Conservation (phyloP, 1,140 invertebrate species). For the Amyelois transitella region DNA sequence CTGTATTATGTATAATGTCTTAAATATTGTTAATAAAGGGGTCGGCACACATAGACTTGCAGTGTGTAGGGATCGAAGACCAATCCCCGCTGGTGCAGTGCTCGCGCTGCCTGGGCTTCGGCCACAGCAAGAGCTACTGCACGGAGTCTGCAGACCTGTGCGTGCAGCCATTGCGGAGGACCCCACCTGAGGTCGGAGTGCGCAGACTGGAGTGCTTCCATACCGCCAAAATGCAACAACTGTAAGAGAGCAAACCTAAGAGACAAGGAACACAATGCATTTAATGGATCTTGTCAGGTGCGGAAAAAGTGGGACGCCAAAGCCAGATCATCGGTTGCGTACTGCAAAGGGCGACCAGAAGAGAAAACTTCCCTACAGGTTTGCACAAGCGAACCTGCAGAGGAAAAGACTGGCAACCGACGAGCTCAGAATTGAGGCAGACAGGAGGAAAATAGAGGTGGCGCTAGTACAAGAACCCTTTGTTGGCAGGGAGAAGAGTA, state of each 20-base stretch:
- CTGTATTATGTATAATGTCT: too few relatives aligned
- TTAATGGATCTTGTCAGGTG: slow-evolving; percentile 1
- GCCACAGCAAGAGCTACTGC: too few relatives aligned
- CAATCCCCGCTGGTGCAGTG: too few relatives aligned
- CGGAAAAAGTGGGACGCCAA: not conserved
- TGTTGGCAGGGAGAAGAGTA: not conserved
- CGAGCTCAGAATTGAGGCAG: not conserved
- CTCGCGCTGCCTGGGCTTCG: too few relatives aligned
- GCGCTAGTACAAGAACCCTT: slow-evolving; percentile 8
- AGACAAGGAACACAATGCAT: slow-evolving; percentile 4
- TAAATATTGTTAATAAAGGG: too few relatives aligned
- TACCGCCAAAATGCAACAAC: slow-evolving; percentile 4
- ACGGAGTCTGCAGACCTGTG: too few relatives aligned
- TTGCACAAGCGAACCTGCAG: too few relatives aligned
- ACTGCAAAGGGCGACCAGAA: not conserved
- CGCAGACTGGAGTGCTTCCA: not conserved
- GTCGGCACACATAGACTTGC: too few relatives aligned
- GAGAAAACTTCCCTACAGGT: too few relatives aligned
- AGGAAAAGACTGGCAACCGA: not conserved
- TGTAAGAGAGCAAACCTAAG: not conserved
- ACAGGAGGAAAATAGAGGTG: not conserved
- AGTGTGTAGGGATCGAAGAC: too few relatives aligned
- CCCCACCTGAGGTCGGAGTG: slow-evolving; percentile 1
- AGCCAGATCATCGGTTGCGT: not conserved
- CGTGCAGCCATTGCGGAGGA: slow-evolving; percentile 6